Base-by-base conservation (phyloP, 2,888 invertebrate genomes). In the Meteorus cinctellus region DNA sequence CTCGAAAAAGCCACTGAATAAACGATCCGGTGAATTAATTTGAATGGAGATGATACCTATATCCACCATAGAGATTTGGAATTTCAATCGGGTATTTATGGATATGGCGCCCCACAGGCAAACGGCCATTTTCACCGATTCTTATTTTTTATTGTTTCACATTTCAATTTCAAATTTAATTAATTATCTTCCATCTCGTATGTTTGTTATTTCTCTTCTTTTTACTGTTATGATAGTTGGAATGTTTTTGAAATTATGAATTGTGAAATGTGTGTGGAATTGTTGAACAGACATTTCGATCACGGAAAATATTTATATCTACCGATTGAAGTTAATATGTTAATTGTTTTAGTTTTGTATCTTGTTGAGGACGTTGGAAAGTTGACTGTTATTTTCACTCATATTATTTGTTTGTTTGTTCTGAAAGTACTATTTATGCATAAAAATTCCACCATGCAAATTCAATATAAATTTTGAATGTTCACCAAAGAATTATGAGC, bases 11-110 rank as follows among this genome's bases (percentile, higher is more conserved):
- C 72, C 68, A 68, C 72, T 72, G 76, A 76, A 76, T 72, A 68
- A 72, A 72, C 48, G 67, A 76, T 76, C 68, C 67, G 34, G 16
- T 72, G 76, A 76, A 76, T 76, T 76, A 76, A 76, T 76, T 68
- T 36, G 4, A 31, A 60, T 31, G 31, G 48, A 51, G 34, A 51
- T 63, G 55, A 71, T 69, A 36, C 69, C 27, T 27, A 41, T 65
- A 24, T 16, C 34, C 34, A 12, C 41, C 41, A 63, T 19, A 24
- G 69, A 55, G 45, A 75, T 75, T 70, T 55, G 51, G 65, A 75
- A 75, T 75, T 70, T 75, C 70, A 63, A 75, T 70, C 62, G 55
- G 31, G 51, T 27, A 55, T 45, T 55, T 55, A 34, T 41, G 24
- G n/a, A 62, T 34, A 51, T 55, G 5, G 45, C 34, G 19, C n/a